A percentile compares a stretch with the other conserved stretches of the same genome.
Conservation (phyloP, 2,797 vertebrate species). For the Poeciliopsis paucimaculata region DNA sequence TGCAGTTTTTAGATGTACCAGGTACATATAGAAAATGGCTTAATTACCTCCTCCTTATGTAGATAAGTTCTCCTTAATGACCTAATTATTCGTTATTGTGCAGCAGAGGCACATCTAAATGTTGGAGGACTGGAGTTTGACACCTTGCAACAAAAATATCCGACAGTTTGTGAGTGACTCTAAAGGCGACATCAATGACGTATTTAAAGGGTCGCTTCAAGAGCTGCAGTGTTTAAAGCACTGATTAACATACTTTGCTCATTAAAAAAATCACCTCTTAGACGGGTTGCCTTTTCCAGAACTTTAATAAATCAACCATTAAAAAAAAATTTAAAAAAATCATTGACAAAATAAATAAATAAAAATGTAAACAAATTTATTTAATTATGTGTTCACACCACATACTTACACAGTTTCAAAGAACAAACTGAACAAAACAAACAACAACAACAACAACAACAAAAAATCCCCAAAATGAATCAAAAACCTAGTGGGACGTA, state of each 20-base stretch:
- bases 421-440: not conserved
- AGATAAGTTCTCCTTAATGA: too few species aligned
- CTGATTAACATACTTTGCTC: not conserved
- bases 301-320: not conserved
- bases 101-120: too few species aligned
- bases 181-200: not conserved
- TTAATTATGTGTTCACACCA: not conserved
- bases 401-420: too few species aligned
- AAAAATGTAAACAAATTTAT: not conserved
- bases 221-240: slow-evolving; percentile 4
- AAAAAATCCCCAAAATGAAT: too few species aligned
- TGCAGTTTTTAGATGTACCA: too few species aligned
- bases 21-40: too few species aligned
- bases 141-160: not conserved
- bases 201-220: slow-evolving; percentile 35
- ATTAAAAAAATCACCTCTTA: not conserved
- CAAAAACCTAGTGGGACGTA: too few species aligned
- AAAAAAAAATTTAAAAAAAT: too few species aligned
- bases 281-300: not conserved
- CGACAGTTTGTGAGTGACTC: rapidly evolving
- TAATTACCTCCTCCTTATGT: too few species aligned
- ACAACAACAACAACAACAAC: not conserved
- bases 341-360: not conserved
- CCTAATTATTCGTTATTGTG: too few species aligned
- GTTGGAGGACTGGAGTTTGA: too few species aligned